Base-by-base conservation (phyloP, 2,113 vertebrate genomes). In the Rhabdornis inornatus region DNA sequence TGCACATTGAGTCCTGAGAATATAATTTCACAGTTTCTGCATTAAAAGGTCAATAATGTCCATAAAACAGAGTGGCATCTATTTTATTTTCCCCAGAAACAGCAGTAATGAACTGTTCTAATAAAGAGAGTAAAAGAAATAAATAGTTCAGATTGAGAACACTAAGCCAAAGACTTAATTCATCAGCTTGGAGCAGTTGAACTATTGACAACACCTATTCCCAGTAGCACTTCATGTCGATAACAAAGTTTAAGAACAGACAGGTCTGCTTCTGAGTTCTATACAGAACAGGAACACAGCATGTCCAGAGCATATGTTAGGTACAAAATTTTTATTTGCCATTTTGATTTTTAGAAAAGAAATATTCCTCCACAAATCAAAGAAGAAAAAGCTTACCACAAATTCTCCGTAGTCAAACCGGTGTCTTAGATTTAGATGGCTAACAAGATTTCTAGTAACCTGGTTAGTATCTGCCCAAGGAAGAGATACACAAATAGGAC, bases 401-500 rank as follows among this genome's bases (percentile, higher is more conserved):
- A 98, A 98, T 78, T 98, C 97, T 90, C 97, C 97, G 39, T 98
- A 98, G 94, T 98, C 98, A 97, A 98, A 98, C n/a, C 95, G 97
- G 93, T 99, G 98, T 80, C 98, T 98, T 72, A 98, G 96, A 97
- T 98, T 98, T 94, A 99, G 97, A 96, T 99, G 98, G 79, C 92
- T 97, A 96, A 98, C 98, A 65, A 99, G 98, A 98, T 98, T 97
- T 94, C 97, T 98, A 97, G 98, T 99, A 94, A 97, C 93, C 96
- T 98, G 98, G 94, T 95, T 98, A 95, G 98, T 97, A 97, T 98
- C 97, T 94, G 98, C 98, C 97, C 98, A 98, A 72, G 98, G 98
- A 96, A 99, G 96, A 92, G 97, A 97, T 45, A 97, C 97, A 96
- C 99, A 99, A 95, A 99, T 98, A 66, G 98, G 98, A 97, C 98